phyloP scores from a whole-genome alignment of 2,797 vertebrate genomes.

The Micromesistius poutassou region DNA sequence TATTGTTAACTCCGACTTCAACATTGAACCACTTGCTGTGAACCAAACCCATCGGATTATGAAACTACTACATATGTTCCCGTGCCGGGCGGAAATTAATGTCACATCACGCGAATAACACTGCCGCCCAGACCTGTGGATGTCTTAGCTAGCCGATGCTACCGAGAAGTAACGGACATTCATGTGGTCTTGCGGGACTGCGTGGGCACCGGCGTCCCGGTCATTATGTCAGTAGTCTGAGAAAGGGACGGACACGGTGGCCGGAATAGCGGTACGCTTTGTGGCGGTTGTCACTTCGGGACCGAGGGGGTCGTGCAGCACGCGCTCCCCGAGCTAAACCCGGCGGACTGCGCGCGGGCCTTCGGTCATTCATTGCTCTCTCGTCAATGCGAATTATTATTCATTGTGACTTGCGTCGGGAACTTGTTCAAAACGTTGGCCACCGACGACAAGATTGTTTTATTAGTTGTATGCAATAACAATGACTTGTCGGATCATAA shows the following conservation, averaged over 20 bases:
- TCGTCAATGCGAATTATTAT: constrained; percentile 5
- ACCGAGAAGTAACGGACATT: background rate
- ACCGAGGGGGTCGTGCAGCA: constrained; percentile 55
- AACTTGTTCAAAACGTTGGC: background rate
- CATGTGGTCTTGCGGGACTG: background rate
- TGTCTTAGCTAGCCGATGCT: constrained; percentile 25
- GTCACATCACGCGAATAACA: constrained; percentile 35
- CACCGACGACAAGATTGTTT: background rate
- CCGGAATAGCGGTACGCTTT: constrained; percentile 31
- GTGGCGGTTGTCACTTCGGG: constrained; percentile 58
- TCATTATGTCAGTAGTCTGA: background rate
- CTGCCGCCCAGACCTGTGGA: constrained; percentile 2
- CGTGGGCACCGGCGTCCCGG: background rate
- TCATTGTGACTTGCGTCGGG: background rate
- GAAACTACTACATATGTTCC: background rate
- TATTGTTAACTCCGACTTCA: background rate
- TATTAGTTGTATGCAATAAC: background rate
- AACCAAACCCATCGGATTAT: background rate
- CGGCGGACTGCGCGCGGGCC: constrained; percentile 56
- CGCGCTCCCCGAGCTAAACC: constrained; percentile 52
- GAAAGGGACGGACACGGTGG: too few species aligned
- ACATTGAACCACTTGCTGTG: background rate
- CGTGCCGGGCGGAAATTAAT: constrained; percentile 26
- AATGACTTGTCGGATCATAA: background rate
- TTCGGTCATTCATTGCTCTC: constrained; percentile 56